Percentiles rank a stretch among this genome's conserved stretches.
phyloP scores from a whole-genome alignment of 2,797 vertebrate genomes.

The Buphagus erythrorhynchus region DNA sequence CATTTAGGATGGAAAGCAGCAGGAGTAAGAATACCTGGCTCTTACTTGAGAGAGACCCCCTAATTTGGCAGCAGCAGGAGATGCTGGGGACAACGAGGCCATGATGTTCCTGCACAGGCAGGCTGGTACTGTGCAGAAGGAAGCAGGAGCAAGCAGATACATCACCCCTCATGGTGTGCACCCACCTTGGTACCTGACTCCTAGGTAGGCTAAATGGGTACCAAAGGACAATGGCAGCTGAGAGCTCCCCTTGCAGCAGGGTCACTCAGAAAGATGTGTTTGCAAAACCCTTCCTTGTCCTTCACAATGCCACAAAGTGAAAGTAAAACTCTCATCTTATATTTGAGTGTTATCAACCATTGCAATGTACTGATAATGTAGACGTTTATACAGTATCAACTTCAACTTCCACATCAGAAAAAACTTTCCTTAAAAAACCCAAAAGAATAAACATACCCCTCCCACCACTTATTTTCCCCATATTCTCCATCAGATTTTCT shows the following conservation, averaged over 20 bases:
- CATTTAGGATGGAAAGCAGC: background rate
- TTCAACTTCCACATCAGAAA: background rate
- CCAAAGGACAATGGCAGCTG: fast-evolving
- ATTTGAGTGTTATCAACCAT: background rate
- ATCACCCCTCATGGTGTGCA: background rate
- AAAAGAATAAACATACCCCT: fast-evolving
- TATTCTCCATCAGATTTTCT: background rate
- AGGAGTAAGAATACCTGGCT: background rate
- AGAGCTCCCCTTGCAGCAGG: background rate
- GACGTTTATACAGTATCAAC: fast-evolving
- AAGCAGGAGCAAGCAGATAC: background rate
- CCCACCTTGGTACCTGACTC: fast-evolving
- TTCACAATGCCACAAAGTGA: background rate
- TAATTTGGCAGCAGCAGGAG: background rate
- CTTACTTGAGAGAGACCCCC: background rate
- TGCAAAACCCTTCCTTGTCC: background rate
- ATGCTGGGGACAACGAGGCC: fast-evolving
- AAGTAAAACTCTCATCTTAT: background rate
- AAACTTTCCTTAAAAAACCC: fast-evolving
- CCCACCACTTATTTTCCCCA: background rate
- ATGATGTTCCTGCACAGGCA: background rate
- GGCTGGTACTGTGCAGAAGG: fast-evolving
- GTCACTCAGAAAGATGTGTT: fast-evolving
- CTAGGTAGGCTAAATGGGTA: background rate
- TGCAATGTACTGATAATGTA: background rate